Base-by-base conservation (phyloP, 2,113 vertebrate genomes). In the Puffinus mauretanicus region DNA sequence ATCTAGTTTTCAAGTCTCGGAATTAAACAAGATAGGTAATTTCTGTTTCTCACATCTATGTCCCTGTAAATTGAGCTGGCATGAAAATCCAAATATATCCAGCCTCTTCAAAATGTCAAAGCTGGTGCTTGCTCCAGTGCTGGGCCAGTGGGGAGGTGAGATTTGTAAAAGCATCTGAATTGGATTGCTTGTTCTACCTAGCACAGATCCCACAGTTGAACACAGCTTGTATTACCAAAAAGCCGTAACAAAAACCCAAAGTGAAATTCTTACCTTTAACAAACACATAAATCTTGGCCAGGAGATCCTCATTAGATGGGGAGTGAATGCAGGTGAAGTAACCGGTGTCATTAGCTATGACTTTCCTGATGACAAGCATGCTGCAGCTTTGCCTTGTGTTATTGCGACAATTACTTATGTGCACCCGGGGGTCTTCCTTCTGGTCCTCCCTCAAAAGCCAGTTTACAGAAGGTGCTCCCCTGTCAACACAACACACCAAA, bases 261-360 rank as follows among this genome's bases (percentile, higher is more conserved):
- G 4, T 1, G 10, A 17, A 64, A 13, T 27, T 44, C 98, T 98
- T 96, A 99, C 99, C 99, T 98, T 97, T 97, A 47, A 99, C 98
- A 54, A 97, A 99, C 70, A 99, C 94, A 1, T 99, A 99, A 19
- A 98, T 65, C 36, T 40, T 97, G 93, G 98, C 96, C 25, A 82
- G 75, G 38, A 85, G 82, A 12, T 65, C 49, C 79, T 97, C 65
- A 1, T 87, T 57, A 17, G 47, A 44, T 14, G 88, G 94, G 40
- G 42, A 12, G 38, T 94, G 97, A n/a, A 44, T 57, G 77, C 99
- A 99, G 81, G 87, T 98, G 97, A 99, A 98, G 36, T 67, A 95
- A 4, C 99, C 98, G 0, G 98, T 99, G 97, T 99, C 98, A 0
- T 49, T 97, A 77, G 96, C 95, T 1, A 3, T 91, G 82, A 98